Evolutionary conservation across 2,888 invertebrate species (phyloP).

Genomic region (Tenthredo notha): DNA sequence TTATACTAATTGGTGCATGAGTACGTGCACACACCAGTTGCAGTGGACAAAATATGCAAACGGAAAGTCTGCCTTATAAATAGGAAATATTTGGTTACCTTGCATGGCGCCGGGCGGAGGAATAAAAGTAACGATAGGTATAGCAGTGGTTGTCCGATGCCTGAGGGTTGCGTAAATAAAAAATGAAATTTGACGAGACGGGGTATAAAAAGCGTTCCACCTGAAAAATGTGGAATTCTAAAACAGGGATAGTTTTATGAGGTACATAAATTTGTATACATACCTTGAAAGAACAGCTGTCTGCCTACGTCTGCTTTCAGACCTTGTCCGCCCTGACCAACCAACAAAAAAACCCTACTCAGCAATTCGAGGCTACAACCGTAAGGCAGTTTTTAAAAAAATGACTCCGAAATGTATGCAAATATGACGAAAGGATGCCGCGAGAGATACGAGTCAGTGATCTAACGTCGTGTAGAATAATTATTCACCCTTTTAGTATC

Average conservation of each 20-base stretch:
- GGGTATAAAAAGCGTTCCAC: conserved; percentile 39
- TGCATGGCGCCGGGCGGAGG: not conserved
- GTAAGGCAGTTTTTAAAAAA: not conserved
- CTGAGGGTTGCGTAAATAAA: conserved; percentile 13
- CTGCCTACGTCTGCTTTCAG: conserved; percentile 38
- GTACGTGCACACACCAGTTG: not conserved
- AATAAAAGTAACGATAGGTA: conserved; percentile 1
- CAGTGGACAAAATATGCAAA: not conserved
- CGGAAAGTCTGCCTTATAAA: not conserved
- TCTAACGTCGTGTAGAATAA: not conserved
- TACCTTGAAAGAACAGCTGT: conserved; percentile 43
- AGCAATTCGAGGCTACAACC: not conserved
- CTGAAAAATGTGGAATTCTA: conserved; percentile 49
- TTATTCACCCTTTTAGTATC: not conserved
- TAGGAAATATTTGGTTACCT: conserved; percentile 10
- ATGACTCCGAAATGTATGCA: conserved; percentile 8
- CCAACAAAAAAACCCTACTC: conserved; percentile 24
- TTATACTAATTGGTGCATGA: not conserved
- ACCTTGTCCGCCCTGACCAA: conserved; percentile 25
- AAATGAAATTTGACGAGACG: conserved; percentile 50
- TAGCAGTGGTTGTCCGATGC: conserved; percentile 1
- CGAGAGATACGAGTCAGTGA: not conserved
- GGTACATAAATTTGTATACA: conserved; percentile 48
- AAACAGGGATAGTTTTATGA: conserved; percentile 50
- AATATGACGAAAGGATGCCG: not conserved